Base-by-base conservation (phyloP, 2,888 invertebrate species). In the Argynnis bischoffii region DNA sequence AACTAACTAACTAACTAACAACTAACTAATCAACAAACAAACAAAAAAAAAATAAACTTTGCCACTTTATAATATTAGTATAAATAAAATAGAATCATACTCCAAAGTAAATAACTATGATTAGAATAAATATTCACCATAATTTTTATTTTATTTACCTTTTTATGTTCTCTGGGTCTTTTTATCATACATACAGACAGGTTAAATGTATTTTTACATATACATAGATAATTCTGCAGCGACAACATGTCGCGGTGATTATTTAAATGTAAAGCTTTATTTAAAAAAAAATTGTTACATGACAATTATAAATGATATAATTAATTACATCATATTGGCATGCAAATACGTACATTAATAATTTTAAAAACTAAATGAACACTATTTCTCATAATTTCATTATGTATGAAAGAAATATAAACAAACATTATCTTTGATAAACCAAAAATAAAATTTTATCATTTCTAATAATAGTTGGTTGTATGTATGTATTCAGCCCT, bases 231-330 rank as follows among this genome's bases (percentile, higher is more conserved):
- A 16, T 51, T 8, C 50, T 16, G 16, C 50, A n/a, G n/a, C 50
- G 11, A 16, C 18, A 50, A 16, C 18, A 51, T 61, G 51, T 51
- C 6, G 35, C 51, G 61, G 61, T 35, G 35, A 51, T 61, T 51
- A 16, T 61, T 61, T 51, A 51, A 51, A 61, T 35, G 35, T 15
- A 51, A 31, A 60, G 31, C 60, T 60, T 51, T 26, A 60, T 16
- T 18, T 60, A 35, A 60, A 60, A 35, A 59, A 60, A 51, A 48
- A 65, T 67, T 59, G 69, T 53, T 69, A 71, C 69, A 66, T 48
- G 72, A 73, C 71, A 64, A 53, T 48, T 68, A 72, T 55, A 69
- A 71, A 72, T 72, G 21, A 35, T 59, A 61, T 67, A 61, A 72
- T 73, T 68, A 65, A 71, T 66, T 64, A 64, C 63, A 48, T 55